Evolutionary conservation across 2,888 invertebrate species (phyloP).

Genomic region (Drosophila mimetica): DNA sequence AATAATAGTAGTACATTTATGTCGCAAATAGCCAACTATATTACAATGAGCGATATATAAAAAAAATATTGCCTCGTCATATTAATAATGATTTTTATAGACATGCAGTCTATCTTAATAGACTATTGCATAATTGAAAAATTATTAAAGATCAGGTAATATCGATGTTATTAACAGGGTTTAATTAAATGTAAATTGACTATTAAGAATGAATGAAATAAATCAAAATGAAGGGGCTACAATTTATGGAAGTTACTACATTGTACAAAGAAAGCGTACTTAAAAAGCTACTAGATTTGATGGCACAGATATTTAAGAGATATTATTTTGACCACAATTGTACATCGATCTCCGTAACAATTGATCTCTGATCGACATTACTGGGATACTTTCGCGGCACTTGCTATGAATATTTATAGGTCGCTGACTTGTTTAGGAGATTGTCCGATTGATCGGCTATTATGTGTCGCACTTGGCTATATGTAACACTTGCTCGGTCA

Average conservation of each 20-base stretch:
- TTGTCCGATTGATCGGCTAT: slow-evolving; percentile 25
- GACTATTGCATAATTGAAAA: background rate
- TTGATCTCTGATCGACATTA: slow-evolving; percentile 26
- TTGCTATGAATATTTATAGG: slow-evolving; percentile 42
- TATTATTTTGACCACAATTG: slow-evolving; percentile 20
- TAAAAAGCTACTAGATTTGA: background rate
- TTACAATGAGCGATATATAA: background rate
- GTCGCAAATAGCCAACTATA: too few species aligned
- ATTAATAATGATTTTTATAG: background rate
- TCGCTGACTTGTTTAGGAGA: slow-evolving; percentile 38
- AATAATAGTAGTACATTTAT: background rate
- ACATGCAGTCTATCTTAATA: background rate
- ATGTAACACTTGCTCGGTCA: slow-evolving; percentile 46
- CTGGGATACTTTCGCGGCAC: slow-evolving; percentile 32
- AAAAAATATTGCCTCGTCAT: background rate
- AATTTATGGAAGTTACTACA: background rate
- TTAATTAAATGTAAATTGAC: background rate
- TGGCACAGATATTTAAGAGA: background rate
- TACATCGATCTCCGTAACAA: slow-evolving; percentile 10
- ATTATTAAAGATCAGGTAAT: background rate
- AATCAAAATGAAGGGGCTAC: background rate
- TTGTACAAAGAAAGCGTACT: background rate
- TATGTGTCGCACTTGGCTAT: slow-evolving; percentile 21
- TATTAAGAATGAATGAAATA: too few species aligned
- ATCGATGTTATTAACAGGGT: background rate